These are phyloP conservation scores for Cylindroiulus punctatus DNA, from an alignment of 2,888 invertebrate genomes.

Conservation along the genomic window DNA sequence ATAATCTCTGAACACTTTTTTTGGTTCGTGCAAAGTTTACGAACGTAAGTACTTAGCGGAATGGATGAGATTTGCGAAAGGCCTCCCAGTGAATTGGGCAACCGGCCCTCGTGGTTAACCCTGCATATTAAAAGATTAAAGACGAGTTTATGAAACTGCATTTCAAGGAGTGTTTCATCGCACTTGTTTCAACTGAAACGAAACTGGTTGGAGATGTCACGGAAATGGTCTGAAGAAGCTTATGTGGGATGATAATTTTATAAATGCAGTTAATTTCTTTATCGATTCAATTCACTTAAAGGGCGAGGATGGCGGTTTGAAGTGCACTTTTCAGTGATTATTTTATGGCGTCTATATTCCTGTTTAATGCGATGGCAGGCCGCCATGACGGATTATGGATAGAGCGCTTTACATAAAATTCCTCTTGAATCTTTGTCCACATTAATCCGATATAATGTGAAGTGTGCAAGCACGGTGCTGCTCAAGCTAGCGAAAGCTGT, in stretches of 20 bases:
- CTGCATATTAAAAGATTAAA: constrained; percentile 13
- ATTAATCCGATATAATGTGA: not conserved
- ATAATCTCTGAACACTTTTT: not conserved
- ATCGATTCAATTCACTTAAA: not conserved
- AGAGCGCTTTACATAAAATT: not conserved
- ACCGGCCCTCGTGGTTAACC: not conserved
- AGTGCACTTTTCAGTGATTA: not conserved
- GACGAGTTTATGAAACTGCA: not conserved
- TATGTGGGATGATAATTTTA: not conserved
- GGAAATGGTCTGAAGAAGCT: not conserved
- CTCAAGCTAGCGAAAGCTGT: not conserved
- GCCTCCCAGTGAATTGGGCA: not conserved
- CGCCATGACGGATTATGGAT: not conserved
- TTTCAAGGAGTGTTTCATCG: not conserved
- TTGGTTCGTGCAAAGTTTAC: not conserved
- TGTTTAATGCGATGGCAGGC: not conserved
- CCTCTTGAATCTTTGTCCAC: not conserved
- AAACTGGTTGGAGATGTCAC: not conserved
- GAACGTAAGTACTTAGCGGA: not conserved
- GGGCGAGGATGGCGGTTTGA: not conserved
- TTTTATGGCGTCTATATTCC: not conserved
- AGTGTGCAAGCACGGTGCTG: not conserved
- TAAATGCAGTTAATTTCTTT: not conserved
- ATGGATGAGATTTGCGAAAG: not conserved
- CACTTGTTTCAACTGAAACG: not conserved